Evolutionary conservation across 2,113 vertebrate species (phyloP).

Genomic region (Potamarius usumacintae): DNA sequence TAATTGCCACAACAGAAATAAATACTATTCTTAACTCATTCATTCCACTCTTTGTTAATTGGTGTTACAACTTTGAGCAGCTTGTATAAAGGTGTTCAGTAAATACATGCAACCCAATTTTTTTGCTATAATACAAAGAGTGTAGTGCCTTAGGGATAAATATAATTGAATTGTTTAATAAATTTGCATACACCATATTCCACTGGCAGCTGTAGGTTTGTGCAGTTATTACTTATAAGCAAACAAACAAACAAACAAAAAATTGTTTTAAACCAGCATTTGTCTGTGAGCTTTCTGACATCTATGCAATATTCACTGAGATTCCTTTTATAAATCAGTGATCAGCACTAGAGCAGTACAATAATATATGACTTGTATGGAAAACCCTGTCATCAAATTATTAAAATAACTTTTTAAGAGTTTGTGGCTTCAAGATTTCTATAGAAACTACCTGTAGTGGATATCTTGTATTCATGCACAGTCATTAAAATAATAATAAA

Average conservation of each 20-base stretch:
- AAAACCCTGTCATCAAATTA: no score
- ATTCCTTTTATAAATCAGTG: background rate
- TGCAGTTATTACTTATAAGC: no score
- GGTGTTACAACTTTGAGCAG: background rate
- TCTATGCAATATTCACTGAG: no score
- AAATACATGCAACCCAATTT: background rate
- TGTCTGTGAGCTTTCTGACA: no score
- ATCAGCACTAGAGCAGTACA: background rate
- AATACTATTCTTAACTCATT: background rate
- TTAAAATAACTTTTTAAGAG: no score
- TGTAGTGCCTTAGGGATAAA: background rate
- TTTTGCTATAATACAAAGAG: background rate
- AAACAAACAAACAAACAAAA: no score
- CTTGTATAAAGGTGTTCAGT: background rate
- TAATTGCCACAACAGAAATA: background rate
- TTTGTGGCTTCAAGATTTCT: no score
- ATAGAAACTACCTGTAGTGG: no score
- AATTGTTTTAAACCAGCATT: no score
- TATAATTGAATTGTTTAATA: no score
- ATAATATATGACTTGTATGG: background rate
- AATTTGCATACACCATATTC: background rate
- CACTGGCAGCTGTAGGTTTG: background rate
- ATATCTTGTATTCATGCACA: no score
- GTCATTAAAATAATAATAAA: no score
- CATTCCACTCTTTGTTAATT: background rate